phyloP scores from a whole-genome alignment of 2,113 vertebrate species.

The Datnioides undecimradiatus region DNA sequence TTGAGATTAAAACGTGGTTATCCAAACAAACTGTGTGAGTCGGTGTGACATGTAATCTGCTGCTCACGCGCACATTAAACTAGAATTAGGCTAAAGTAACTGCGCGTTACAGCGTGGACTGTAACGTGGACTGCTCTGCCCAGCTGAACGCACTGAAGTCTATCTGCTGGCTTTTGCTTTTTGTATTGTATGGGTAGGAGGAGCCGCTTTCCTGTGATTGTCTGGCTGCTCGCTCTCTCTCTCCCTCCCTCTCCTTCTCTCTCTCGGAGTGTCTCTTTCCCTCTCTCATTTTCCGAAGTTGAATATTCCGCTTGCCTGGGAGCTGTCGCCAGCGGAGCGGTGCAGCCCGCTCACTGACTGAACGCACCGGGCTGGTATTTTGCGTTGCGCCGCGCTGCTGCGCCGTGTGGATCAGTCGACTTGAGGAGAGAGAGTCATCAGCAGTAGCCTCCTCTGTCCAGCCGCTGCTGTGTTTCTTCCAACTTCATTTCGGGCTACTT shows the following conservation, averaged over 20 bases:
- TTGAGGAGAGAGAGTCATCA: constrained; percentile 14
- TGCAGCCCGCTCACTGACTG: too few relatives aligned
- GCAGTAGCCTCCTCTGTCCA: background rate
- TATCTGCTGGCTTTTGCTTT: constrained; percentile 65
- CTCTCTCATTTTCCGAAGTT: constrained; percentile 78
- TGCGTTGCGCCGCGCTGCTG: constrained; percentile 12
- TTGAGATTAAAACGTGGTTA: background rate
- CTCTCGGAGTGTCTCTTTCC: constrained; percentile 29
- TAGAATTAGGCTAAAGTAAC: background rate
- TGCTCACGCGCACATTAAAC: background rate
- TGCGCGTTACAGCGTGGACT: background rate
- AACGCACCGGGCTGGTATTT: constrained; percentile 43
- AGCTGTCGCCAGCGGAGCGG: constrained; percentile 68
- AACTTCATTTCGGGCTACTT: constrained; percentile 69
- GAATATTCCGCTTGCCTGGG: constrained; percentile 70
- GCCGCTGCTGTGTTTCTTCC: constrained; percentile 31
- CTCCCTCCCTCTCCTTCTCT: constrained; percentile 47
- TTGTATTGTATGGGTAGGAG: constrained; percentile 78
- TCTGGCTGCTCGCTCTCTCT: constrained; percentile 66
- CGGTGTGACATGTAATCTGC: background rate
- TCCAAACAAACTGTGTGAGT: background rate
- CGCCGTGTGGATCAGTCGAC: constrained; percentile 38
- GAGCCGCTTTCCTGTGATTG: constrained; percentile 85
- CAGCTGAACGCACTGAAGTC: constrained; percentile 21
- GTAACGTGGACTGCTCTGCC: constrained; percentile 7